These are phyloP conservation scores for Elephantulus edwardii DNA, from an alignment of 2,113 vertebrate genomes.

Conservation along the genomic window DNA sequence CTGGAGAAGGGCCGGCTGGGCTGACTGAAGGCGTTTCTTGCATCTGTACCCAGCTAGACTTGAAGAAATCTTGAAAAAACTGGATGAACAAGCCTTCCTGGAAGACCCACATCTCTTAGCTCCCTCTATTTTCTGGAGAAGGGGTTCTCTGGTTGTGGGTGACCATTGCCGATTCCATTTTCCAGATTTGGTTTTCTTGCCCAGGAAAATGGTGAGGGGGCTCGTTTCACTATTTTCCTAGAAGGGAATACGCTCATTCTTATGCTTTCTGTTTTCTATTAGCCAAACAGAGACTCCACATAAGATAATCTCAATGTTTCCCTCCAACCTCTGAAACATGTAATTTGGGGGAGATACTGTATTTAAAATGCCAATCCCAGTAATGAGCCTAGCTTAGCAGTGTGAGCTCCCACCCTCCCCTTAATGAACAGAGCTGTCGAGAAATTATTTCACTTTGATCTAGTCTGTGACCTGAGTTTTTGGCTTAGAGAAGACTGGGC, in stretches of 20 bases:
- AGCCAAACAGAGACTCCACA: constrained; percentile 59
- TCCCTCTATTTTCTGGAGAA: constrained; percentile 23
- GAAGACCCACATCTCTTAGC: constrained; percentile 32
- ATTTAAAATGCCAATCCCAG: constrained; percentile 76
- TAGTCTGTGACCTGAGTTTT: constrained; percentile 81
- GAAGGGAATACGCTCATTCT: constrained; percentile 51
- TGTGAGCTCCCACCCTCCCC: constrained; percentile 69
- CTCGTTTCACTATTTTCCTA: constrained; percentile 65
- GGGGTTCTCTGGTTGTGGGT: constrained; percentile 18
- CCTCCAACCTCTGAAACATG: constrained; percentile 73
- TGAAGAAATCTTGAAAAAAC: background rate
- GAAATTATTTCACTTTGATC: constrained; percentile 86
- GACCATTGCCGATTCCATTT: constrained; percentile 36
- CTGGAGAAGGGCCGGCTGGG: background rate
- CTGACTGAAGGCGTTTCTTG: background rate
- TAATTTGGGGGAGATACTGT: constrained; percentile 80
- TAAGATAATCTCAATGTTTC: constrained; percentile 76
- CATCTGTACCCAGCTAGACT: background rate
- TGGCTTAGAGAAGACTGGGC: constrained; percentile 80
- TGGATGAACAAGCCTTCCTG: constrained; percentile 15
- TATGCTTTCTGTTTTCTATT: constrained; percentile 77
- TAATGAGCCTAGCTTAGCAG: constrained; percentile 74
- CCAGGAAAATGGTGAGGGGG: constrained; percentile 44
- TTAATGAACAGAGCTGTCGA: constrained; percentile 81
- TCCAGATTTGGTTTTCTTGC: constrained; percentile 57